These are phyloP conservation scores for Ciconia nigra DNA, from an alignment of 2,797 vertebrate species.

Conservation along the genomic window DNA sequence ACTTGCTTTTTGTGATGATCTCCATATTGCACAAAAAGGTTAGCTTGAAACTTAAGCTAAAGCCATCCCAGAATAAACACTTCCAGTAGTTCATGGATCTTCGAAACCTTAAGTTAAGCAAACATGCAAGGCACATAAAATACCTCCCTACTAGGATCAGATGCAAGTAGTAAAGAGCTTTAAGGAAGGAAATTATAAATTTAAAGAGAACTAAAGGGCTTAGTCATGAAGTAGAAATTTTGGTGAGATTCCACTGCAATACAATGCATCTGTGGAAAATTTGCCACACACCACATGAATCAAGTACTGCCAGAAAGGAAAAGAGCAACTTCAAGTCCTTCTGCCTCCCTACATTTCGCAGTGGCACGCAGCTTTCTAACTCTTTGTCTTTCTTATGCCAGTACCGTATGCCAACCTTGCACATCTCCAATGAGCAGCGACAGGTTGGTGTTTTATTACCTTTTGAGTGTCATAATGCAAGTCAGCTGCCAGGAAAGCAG, in stretches of 20 bases:
- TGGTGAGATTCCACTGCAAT: not conserved
- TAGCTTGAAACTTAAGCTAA: not conserved
- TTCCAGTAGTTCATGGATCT: not conserved
- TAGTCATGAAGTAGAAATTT: not conserved
- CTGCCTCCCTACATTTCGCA: not conserved
- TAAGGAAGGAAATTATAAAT: not conserved
- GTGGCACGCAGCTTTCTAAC: not conserved
- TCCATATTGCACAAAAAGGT: not conserved
- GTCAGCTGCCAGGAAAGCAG: not conserved
- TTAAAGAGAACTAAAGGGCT: not conserved
- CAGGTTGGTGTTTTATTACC: not conserved
- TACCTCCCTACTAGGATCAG: not conserved
- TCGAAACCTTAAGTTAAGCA: not conserved
- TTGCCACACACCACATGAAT: not conserved
- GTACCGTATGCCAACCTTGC: not conserved
- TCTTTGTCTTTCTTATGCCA: not conserved
- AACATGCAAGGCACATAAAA: slow-evolving; percentile 1
- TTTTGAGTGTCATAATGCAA: not conserved
- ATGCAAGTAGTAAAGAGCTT: not conserved
- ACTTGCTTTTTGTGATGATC: not conserved
- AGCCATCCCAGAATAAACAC: not conserved
- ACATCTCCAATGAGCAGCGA: not conserved
- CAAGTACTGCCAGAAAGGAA: not conserved
- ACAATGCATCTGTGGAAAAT: not conserved
- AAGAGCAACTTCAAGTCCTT: not conserved